phyloP scores from a whole-genome alignment of 1,140 invertebrate genomes.

The Liolophura sinensis region DNA sequence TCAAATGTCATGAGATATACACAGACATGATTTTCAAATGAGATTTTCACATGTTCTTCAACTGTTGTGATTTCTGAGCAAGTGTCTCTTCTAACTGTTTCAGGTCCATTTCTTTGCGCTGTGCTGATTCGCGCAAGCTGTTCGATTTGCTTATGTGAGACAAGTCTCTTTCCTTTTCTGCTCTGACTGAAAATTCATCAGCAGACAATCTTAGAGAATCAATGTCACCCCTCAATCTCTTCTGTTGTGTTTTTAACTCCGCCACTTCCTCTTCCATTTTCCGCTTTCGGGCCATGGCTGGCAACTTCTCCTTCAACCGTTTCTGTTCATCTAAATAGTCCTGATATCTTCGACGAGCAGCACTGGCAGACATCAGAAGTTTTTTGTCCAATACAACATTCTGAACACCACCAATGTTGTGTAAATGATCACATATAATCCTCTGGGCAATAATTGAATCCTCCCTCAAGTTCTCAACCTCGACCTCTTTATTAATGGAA shows the following conservation, averaged over 20 bases:
- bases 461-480: constrained; percentile 30
- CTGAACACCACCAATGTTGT: constrained; percentile 10
- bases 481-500: constrained; percentile 29
- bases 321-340: constrained; percentile 9
- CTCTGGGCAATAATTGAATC: constrained; percentile 21
- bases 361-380: not conserved
- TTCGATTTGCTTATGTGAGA: constrained; percentile 1
- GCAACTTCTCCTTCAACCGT: constrained; percentile 12
- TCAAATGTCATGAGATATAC: too few species aligned
- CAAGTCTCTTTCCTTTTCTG: not conserved
- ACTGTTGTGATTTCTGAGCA: too few species aligned
- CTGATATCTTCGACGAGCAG: constrained; percentile 15
- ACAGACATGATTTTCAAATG: too few species aligned
- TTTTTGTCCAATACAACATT: constrained; percentile 10
- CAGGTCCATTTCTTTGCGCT: too few species aligned
- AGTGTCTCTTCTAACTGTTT: too few species aligned
- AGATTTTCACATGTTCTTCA: too few species aligned
- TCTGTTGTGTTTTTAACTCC: constrained; percentile 2
- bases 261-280: constrained; percentile 2
- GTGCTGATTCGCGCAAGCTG: too few species aligned
- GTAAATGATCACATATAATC: constrained; percentile 20
- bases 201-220: constrained; percentile 2
- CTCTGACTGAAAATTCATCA: constrained; percentile 9
- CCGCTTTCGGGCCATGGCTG: too few species aligned
- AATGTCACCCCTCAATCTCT: constrained; percentile 1